Conservation (phyloP, 2,888 invertebrate species). For the Melieria crassipennis region DNA sequence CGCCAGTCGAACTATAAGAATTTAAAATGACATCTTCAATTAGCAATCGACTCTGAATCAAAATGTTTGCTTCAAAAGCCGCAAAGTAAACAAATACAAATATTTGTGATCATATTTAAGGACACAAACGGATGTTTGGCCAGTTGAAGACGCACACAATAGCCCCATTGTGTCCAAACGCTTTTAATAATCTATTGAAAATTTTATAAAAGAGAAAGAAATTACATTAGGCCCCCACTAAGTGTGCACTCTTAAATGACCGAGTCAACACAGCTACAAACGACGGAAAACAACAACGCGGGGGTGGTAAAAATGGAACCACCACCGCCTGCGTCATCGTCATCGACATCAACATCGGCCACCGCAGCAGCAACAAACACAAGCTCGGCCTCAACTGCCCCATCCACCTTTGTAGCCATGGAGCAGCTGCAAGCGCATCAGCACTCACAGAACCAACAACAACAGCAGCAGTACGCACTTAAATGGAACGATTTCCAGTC, state of each 20-base stretch:
- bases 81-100: too few species aligned
- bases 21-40: too few species aligned
- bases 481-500: slow-evolving; percentile 96
- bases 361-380: slow-evolving; percentile 37
- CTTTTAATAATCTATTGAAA: too few species aligned
- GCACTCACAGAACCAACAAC: slow-evolving; percentile 54
- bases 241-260: slow-evolving; percentile 57
- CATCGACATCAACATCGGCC: slow-evolving; percentile 60
- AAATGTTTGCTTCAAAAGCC: too few species aligned
- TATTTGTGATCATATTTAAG: too few species aligned
- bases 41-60: too few species aligned
- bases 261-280: slow-evolving; percentile 66
- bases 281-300: slow-evolving; percentile 66
- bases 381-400: slow-evolving; percentile 39
- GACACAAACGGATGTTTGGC: too few species aligned
- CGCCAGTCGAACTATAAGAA: too few species aligned
- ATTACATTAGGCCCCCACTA: background rate
- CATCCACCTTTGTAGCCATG: slow-evolving; percentile 38
- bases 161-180: background rate
- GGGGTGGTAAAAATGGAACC: slow-evolving; percentile 67
- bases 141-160: background rate
- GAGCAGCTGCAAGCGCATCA: slow-evolving; percentile 43
- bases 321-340: slow-evolving; percentile 67
- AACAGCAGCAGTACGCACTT: slow-evolving; percentile 90
- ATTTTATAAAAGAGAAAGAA: too few species aligned